Evolutionary conservation across 2,113 vertebrate species (phyloP), one percentile per base, ranked within the genome.

Genomic region (Opisthocomus hoazin): DNA sequence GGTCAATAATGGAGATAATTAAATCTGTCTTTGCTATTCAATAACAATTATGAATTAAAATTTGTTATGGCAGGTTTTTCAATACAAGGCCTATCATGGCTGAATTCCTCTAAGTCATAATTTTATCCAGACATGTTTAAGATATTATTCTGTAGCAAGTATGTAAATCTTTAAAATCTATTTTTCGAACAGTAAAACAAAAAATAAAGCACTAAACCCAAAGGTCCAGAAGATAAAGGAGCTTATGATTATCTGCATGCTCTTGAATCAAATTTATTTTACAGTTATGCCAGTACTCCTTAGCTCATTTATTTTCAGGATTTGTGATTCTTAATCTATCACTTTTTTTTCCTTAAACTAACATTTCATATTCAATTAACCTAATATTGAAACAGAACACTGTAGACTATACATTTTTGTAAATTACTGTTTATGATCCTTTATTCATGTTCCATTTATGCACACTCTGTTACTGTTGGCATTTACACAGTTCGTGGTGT

Each of bases 1-100:
- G 84, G 89, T 86, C 92, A 95, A 68, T 94, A 95, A 96, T 78
- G 80, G 68, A 71, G 81, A 96, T 81, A 96, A 95, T 97, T 94
- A 95, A 97, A 96, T 97, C 65, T 78, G 61, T 86, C 83, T 95
- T 74, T 88, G 80, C 37, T 93, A 95, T 68, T 87, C 89, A 95
- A 97, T 97, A 97, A 94, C 87, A 97, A 95, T 97, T 97, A 94
- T 91, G 84, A 96, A 95, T 95, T 96, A 94, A 95, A 96, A 76
- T 97, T 79, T 86, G 79, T 88, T 83, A 96, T 95, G 73, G 68
- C 93, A 95, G 91, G 36, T 95, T 95, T 96, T 97, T 89, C 90
- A 96, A 94, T 93, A 84, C 34, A 91, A 89, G 84, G 15, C 27
- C 60, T 96, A 92, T 81, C 69, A 77, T 65, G 90, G 71, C 66